A percentile compares a stretch with the other conserved stretches of the same genome.
phyloP scores from a whole-genome alignment of 2,888 invertebrate genomes.

The Troides aeacus region DNA sequence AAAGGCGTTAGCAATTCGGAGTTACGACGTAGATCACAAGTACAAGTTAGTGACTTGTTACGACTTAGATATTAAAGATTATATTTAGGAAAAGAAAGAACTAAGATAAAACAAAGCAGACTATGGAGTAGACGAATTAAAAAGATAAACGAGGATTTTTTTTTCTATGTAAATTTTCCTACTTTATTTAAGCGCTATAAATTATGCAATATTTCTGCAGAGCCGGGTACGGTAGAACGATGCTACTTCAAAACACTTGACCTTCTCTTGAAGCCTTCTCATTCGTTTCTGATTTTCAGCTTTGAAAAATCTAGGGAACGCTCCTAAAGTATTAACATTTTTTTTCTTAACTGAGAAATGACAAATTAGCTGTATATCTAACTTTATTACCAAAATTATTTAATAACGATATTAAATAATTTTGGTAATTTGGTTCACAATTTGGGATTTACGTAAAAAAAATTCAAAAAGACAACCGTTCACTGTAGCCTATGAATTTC shows the following conservation, averaged over 20 bases:
- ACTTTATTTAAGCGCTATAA: neutral
- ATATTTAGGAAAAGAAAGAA: too few relatives aligned
- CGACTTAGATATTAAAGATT: too few relatives aligned
- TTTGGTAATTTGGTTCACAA: neutral
- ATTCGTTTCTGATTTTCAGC: constrained; percentile 2
- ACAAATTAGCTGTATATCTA: neutral
- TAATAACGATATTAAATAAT: neutral
- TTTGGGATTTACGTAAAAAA: too few relatives aligned
- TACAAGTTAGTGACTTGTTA: too few relatives aligned
- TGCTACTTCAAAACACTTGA: constrained; percentile 4
- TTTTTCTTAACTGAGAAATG: neutral
- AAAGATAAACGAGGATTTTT: neutral
- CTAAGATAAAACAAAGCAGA: too few relatives aligned
- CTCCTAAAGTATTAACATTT: neutral
- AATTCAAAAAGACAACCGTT: too few relatives aligned
- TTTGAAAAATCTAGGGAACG: constrained; percentile 8
- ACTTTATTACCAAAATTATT: neutral
- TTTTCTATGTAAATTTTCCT: neutral
- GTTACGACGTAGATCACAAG: too few relatives aligned
- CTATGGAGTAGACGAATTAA: neutral
- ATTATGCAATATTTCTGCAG: neutral
- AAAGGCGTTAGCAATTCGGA: too few relatives aligned
- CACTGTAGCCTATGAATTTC: too few relatives aligned
- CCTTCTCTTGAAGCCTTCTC: constrained; percentile 3
- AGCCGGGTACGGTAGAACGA: neutral